These are phyloP conservation scores for Cydia amplana DNA, from an alignment of 1,140 invertebrate species.

Conservation along the genomic window DNA sequence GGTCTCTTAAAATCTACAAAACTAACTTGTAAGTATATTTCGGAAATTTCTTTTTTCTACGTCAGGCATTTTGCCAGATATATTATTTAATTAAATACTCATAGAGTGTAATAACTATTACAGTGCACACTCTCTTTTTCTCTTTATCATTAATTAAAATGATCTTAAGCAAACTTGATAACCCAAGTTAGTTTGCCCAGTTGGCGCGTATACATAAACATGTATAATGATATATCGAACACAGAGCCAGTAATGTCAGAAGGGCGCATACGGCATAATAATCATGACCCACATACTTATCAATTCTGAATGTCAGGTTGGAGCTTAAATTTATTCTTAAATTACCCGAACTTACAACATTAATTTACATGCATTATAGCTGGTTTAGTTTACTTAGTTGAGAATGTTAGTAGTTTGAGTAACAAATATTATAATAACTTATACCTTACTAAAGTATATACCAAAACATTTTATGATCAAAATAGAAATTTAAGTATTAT, in stretches of 20 bases:
- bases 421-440: too few relatives aligned
- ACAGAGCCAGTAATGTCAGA: conserved; percentile 10
- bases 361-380: background rate
- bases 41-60: background rate
- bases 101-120: background rate
- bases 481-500: too few relatives aligned
- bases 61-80: background rate
- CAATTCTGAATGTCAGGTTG: conserved; percentile 21
- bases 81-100: background rate
- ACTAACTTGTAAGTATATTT: conserved; percentile 52
- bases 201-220: background rate
- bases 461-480: too few relatives aligned
- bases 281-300: conserved; percentile 26
- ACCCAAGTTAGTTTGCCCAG: background rate
- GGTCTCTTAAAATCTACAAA: conserved; percentile 56
- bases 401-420: too few relatives aligned
- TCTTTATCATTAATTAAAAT: background rate
- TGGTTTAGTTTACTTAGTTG: background rate
- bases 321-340: conserved; percentile 23
- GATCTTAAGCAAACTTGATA: background rate
- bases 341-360: background rate
- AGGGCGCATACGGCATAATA: conserved; percentile 10
- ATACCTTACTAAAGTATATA: too few relatives aligned
- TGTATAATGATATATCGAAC: background rate
- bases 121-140: background rate